A percentile compares a stretch with the other conserved stretches of the same genome.
phyloP scores from a whole-genome alignment of 2,797 vertebrate genomes.

The Gambusia yucatana region DNA sequence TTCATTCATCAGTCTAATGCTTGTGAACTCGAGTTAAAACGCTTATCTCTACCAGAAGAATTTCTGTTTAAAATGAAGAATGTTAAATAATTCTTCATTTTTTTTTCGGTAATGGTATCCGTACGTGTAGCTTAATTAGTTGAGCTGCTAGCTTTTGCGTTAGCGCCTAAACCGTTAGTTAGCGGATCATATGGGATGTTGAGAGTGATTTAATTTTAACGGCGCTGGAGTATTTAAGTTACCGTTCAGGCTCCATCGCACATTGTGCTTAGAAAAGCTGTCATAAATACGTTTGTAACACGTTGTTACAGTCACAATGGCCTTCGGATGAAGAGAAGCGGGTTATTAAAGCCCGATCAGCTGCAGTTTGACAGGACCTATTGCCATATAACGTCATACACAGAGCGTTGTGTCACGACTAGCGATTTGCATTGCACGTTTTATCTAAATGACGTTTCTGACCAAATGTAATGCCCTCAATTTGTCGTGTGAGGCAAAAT shows the following conservation, averaged over 20 bases:
- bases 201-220: neutral
- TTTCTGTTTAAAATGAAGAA: neutral
- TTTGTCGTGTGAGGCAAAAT: neutral
- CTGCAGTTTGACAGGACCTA: slow-evolving; percentile 17
- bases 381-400: neutral
- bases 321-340: neutral
- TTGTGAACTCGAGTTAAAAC: neutral
- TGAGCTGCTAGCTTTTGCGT: neutral
- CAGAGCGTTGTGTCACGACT: slow-evolving; percentile 1
- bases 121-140: neutral
- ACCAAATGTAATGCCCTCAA: neutral
- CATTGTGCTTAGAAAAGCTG: neutral
- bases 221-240: neutral
- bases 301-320: neutral
- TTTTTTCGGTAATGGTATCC: neutral
- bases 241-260: neutral
- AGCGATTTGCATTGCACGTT: neutral
- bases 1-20: slow-evolving; percentile 49
- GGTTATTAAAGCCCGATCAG: slow-evolving; percentile 7
- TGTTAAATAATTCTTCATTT: neutral
- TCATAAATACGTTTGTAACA: too few relatives aligned
- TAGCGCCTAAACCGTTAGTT: slow-evolving; percentile 21
- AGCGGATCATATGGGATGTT: slow-evolving; percentile 41
- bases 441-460: neutral
- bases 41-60: neutral